Percentiles rank a stretch among this genome's conserved stretches.
phyloP scores from a whole-genome alignment of 2,888 invertebrate genomes.

The Pristionchus fissidentatus region DNA sequence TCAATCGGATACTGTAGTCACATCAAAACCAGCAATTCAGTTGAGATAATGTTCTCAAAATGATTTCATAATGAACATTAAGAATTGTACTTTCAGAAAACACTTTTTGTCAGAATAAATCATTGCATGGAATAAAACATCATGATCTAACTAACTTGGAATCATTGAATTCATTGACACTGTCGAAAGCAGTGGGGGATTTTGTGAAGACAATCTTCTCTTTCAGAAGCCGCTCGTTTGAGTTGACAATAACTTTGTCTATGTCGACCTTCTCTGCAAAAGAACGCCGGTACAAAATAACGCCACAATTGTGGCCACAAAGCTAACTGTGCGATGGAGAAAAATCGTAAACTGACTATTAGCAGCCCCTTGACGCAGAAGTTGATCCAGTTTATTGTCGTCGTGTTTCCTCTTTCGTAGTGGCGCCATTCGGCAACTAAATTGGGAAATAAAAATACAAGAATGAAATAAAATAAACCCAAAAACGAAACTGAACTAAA shows the following conservation, averaged over 20 bases:
- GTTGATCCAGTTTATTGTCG: constrained; percentile 40
- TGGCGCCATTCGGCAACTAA: constrained; percentile 16
- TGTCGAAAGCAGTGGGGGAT: constrained; percentile 26
- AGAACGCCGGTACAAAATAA: not conserved
- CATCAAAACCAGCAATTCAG: too few species aligned
- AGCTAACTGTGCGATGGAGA: too few species aligned
- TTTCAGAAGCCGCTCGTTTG: constrained; percentile 44
- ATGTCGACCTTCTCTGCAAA: constrained; percentile 45
- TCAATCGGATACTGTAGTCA: not conserved
- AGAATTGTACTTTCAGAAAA: not conserved
- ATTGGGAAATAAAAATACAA: not conserved
- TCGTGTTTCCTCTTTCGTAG: constrained; percentile 28
- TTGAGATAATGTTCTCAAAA: not conserved
- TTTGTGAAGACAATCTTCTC: constrained; percentile 44
- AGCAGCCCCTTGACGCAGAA: constrained; percentile 47
- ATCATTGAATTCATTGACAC: constrained; percentile 35
- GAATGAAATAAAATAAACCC: not conserved
- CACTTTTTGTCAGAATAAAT: too few species aligned
- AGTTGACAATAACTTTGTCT: constrained; percentile 36
- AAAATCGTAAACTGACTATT: constrained; percentile 37
- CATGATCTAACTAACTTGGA: constrained; percentile 42
- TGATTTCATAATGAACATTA: not conserved
- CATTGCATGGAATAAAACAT: too few species aligned
- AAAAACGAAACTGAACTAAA: not conserved
- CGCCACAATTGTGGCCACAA: not conserved